Evolutionary conservation across 2,113 vertebrate species (phyloP), one percentile per base, ranked within the genome.

Genomic region (Notarius quadriscutis): DNA sequence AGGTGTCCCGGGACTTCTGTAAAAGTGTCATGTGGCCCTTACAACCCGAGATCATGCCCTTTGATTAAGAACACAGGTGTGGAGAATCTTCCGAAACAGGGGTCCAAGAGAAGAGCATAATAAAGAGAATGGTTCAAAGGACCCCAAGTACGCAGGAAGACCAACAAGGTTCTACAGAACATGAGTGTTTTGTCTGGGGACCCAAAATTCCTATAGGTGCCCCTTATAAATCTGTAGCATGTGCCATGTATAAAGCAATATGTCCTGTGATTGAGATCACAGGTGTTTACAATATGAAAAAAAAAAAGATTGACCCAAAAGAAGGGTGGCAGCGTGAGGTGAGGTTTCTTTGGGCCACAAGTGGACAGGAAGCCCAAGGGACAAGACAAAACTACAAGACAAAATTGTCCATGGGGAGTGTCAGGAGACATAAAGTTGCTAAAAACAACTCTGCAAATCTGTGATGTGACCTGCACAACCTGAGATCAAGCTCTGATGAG

Each of bases 31-130:
- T 77, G 86, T 51, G 84, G 85, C 74, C 88, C 65, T 63, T 84
- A 48, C 72, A 67, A 60, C 55, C 48, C 34, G 17, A 86, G 63
- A 86, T 67, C 77, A 57, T 30, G 41, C 62, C 71, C 55, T 2
- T 6, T 34, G 86, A 83, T 51, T 41, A 60, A 86, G 69, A 80
- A 88, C 58, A 72, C 88, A 87, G 85, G 82, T 89, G 88, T 53
- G n/a, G 41, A n/a, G 30, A 84, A 83, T 81, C 48, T 79, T 82
- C 62, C 51, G 51, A 87, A 53, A 55, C 81, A 48, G 57, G 41
- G 72, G 48, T 12, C 77, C 17, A 41, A 85, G 22, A 51, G 48
- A 58, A 58, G 20, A 53, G 50, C 2, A 74, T 55, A 82, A 57
- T 27, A 77, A 27, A 53, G 34, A 85, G 60, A 82, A 85, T 57